phyloP scores from a whole-genome alignment of 30 jellyfish, hydroid and myxozoan genomes.

The Aurelia sp. region DNA sequence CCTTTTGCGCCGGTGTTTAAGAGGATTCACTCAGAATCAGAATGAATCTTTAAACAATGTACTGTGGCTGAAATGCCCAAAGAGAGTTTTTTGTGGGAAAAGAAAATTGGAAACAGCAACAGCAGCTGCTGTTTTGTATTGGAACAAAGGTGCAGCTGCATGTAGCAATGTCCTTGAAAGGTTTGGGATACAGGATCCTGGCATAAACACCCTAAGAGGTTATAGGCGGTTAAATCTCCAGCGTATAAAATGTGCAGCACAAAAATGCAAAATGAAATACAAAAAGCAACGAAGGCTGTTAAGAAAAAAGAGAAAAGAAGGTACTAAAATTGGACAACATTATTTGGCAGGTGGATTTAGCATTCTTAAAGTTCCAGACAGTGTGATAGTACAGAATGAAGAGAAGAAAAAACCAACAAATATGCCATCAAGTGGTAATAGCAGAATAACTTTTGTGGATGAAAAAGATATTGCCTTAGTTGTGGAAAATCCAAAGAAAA shows the following conservation, averaged over 20 bases:
- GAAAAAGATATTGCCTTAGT: not conserved
- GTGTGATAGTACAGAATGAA: not conserved
- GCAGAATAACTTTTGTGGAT: not conserved
- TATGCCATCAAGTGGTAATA: not conserved
- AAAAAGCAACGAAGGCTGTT: not conserved
- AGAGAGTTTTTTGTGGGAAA: not conserved
- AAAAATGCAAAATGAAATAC: not conserved
- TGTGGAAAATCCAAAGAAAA: not conserved
- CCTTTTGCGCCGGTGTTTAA: not conserved
- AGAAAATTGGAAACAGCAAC: not conserved
- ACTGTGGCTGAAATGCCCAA: not conserved
- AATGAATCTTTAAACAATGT: not conserved
- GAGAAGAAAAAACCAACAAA: not conserved
- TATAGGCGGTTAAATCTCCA: constrained; percentile 3
- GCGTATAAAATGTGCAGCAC: constrained; percentile 6
- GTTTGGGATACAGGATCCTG: not conserved
- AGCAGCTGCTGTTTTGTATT: not conserved
- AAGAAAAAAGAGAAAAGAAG: constrained; percentile 7
- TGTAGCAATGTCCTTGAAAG: not conserved
- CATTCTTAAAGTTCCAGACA: not conserved
- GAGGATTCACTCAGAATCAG: not conserved
- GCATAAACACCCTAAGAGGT: constrained; percentile 7
- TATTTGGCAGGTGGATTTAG: constrained; percentile 4
- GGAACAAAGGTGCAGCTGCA: not conserved
- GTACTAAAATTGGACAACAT: not conserved